A percentile compares a stretch with the other conserved stretches of the same genome.
Conservation (phyloP, 2,113 vertebrate genomes). For the Oryzias javanicus region DNA sequence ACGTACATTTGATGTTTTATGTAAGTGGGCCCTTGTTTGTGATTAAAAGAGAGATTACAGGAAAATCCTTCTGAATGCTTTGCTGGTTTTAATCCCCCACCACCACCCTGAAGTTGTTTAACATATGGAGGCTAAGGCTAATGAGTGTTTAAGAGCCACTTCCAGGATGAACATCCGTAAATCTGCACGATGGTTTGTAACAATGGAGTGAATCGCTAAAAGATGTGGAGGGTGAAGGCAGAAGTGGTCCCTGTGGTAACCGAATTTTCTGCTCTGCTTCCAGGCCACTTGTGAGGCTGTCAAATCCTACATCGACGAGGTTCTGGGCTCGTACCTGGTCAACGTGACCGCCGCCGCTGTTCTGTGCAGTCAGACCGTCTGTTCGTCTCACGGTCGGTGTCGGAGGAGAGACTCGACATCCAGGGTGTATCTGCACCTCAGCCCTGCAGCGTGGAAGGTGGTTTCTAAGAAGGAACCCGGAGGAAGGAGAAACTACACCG, state of each 20-base stretch:
- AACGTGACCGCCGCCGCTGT: constrained; percentile 74
- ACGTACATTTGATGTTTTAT: too few species aligned
- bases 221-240: too few species aligned
- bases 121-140: too few species aligned
- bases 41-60: too few species aligned
- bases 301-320: constrained; percentile 68
- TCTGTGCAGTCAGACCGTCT: constrained; percentile 72
- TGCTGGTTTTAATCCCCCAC: too few species aligned
- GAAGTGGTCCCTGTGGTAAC: neutral
- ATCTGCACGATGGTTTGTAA: too few species aligned
- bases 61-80: too few species aligned
- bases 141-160: too few species aligned
- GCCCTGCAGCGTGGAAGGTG: constrained; percentile 65
- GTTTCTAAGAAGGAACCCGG: constrained; percentile 22
- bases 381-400: constrained; percentile 74
- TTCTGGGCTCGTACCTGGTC: constrained; percentile 75
- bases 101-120: too few species aligned
- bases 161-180: too few species aligned
- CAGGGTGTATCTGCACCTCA: constrained; percentile 72
- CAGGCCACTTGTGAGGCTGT: constrained; percentile 64
- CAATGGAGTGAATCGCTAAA: too few species aligned
- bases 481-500: constrained; percentile 40
- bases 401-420: constrained; percentile 53
- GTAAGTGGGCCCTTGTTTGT: too few species aligned
- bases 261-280: neutral